A percentile compares a stretch with the other conserved stretches of the same genome.
These are phyloP conservation scores for Psilopsiagon aurifrons DNA, from an alignment of 2,113 vertebrate genomes.

Conservation along the genomic window DNA sequence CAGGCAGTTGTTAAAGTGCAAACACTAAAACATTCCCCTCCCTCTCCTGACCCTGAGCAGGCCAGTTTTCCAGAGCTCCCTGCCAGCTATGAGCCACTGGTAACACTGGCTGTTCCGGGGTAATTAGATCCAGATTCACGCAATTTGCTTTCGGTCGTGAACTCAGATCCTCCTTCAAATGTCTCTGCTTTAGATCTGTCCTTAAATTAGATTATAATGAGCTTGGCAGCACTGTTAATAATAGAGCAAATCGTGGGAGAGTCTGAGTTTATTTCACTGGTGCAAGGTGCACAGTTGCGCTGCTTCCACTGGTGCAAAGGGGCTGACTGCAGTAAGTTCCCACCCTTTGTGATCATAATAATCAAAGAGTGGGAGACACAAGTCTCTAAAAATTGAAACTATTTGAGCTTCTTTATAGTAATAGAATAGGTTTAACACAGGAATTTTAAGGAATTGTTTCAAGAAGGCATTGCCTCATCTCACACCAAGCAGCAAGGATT, in stretches of 20 bases:
- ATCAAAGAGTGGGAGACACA: background rate
- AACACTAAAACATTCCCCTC: background rate
- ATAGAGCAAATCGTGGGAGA: slow-evolving; percentile 23
- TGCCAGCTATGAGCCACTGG: background rate
- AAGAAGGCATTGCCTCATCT: background rate
- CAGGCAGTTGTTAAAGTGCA: background rate
- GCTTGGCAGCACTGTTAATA: slow-evolving; percentile 57
- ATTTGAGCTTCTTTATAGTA: background rate
- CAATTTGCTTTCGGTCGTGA: slow-evolving; percentile 58
- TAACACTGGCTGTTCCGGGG: background rate
- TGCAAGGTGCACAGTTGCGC: background rate
- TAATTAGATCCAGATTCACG: slow-evolving; percentile 62
- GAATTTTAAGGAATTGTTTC: slow-evolving; percentile 14
- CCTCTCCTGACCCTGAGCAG: background rate
- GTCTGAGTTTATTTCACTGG: background rate
- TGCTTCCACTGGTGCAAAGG: background rate
- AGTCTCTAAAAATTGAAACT: slow-evolving; percentile 39
- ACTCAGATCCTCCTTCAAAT: slow-evolving; percentile 50
- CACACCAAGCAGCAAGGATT: background rate
- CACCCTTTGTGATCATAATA: slow-evolving; percentile 49
- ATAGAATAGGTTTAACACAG: background rate
- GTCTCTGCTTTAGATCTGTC: slow-evolving; percentile 46
- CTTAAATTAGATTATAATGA: slow-evolving; percentile 70
- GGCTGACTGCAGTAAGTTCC: background rate
- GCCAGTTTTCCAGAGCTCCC: background rate